These are phyloP conservation scores for Amorpha juglandis DNA, from an alignment of 2,888 invertebrate species.

Conservation along the genomic window DNA sequence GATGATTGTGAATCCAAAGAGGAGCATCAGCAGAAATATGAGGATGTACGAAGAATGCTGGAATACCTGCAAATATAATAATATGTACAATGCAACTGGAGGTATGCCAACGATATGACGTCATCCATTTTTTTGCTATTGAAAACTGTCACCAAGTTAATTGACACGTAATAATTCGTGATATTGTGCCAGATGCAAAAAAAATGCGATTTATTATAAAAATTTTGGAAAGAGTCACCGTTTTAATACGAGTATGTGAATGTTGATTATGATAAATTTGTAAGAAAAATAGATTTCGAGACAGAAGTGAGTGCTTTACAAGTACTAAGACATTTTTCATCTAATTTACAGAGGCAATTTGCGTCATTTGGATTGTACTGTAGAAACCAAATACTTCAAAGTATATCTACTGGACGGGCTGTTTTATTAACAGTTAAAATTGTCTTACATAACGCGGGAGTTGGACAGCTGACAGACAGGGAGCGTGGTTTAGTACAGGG, in stretches of 20 bases:
- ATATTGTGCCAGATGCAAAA: slow-evolving; percentile 17
- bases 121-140: background rate
- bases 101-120: background rate
- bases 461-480: no score
- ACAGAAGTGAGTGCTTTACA: no score
- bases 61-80: slow-evolving; percentile 85
- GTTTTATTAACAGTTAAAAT: no score
- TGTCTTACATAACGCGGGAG: no score
- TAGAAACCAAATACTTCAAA: background rate
- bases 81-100: slow-evolving; percentile 2
- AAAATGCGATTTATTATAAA: background rate
- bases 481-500: no score
- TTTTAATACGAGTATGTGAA: background rate
- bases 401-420: no score
- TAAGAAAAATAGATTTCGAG: no score
- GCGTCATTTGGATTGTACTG: background rate
- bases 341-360: no score
- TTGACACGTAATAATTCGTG: background rate
- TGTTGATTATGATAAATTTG: no score
- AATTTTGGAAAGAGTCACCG: background rate
- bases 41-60: slow-evolving; percentile 90
- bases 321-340: no score
- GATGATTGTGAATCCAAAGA: slow-evolving; percentile 92
- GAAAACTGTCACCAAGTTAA: background rate
- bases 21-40: slow-evolving; percentile 90